Conservation (phyloP, 37 sponge, comb jelly and placozoan species). For the Bolinopsis microptera region DNA sequence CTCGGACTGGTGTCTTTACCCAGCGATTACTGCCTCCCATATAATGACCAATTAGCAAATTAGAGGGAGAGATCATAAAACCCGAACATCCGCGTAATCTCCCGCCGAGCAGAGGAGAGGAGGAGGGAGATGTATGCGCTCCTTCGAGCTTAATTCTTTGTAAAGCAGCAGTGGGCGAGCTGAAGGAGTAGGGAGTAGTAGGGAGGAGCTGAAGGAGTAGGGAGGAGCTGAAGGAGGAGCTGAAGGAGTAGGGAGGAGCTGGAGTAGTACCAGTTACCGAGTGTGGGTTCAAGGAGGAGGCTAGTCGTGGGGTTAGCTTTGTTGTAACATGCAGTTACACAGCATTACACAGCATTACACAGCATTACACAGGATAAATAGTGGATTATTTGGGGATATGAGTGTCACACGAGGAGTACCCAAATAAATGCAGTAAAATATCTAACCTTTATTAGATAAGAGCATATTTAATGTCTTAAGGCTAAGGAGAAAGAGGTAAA, state of each 20-base stretch:
- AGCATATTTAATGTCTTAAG: too few relatives aligned
- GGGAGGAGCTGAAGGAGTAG: not conserved
- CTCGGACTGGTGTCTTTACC: not conserved
- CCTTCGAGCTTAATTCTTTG: too few relatives aligned
- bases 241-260: not conserved
- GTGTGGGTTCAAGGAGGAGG: too few relatives aligned
- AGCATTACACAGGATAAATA: too few relatives aligned
- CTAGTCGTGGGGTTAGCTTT: too few relatives aligned
- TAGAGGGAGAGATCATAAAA: not conserved
- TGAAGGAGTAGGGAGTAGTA: conserved; percentile 11
- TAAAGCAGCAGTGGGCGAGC: not conserved
- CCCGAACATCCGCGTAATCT: not conserved
- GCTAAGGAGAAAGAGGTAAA: too few relatives aligned
- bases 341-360: too few relatives aligned
- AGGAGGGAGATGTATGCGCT: not conserved
- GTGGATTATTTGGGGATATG: too few relatives aligned
- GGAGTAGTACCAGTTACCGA: not conserved
- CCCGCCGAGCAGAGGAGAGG: not conserved
- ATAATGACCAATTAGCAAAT: not conserved
- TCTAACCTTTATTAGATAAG: too few relatives aligned
- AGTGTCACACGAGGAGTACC: too few relatives aligned
- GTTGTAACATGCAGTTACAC: too few relatives aligned
- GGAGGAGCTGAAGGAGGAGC: not conserved
- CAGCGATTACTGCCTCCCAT: not conserved
- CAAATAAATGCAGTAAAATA: too few relatives aligned